These are phyloP conservation scores for Eledona agricola DNA, from an alignment of 2,888 invertebrate species.

Conservation along the genomic window DNA sequence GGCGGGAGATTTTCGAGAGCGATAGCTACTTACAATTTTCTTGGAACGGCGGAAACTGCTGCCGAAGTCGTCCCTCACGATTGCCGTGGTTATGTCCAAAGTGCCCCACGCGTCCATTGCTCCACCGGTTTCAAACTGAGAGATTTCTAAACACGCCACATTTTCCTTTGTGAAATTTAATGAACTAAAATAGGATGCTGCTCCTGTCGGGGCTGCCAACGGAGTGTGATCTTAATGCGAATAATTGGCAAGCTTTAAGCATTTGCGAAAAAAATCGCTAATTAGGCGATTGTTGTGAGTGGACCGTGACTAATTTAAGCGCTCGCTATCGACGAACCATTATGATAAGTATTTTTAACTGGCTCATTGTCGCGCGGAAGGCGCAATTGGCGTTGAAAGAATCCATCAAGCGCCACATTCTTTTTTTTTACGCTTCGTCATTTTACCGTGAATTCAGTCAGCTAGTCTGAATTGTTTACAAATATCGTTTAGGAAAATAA, in stretches of 20 bases:
- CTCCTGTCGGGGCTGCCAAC: constrained; percentile 39
- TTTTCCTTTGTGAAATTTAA: constrained; percentile 17
- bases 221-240: constrained; percentile 30
- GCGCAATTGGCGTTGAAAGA: too few relatives aligned
- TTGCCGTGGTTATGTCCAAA: constrained; percentile 68
- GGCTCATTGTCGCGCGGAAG: too few relatives aligned
- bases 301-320: constrained; percentile 28
- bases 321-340: too few relatives aligned
- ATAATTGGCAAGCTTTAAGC: constrained; percentile 40
- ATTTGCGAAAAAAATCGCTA: constrained; percentile 40
- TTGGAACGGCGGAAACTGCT: constrained; percentile 62
- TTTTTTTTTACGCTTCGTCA: too few relatives aligned
- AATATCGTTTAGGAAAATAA: too few relatives aligned
- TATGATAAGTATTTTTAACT: too few relatives aligned
- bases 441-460: too few relatives aligned
- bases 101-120: constrained; percentile 81
- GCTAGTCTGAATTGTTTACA: too few relatives aligned
- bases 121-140: too few relatives aligned
- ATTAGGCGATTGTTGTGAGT: constrained; percentile 36
- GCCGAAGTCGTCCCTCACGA: constrained; percentile 73
- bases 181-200: constrained; percentile 44
- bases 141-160: too few relatives aligned
- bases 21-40: constrained; percentile 54
- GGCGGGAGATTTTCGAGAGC: constrained; percentile 31
- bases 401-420: too few relatives aligned